These are phyloP conservation scores for Lochmaea crataegi DNA, from an alignment of 2,888 invertebrate genomes.

Conservation along the genomic window DNA sequence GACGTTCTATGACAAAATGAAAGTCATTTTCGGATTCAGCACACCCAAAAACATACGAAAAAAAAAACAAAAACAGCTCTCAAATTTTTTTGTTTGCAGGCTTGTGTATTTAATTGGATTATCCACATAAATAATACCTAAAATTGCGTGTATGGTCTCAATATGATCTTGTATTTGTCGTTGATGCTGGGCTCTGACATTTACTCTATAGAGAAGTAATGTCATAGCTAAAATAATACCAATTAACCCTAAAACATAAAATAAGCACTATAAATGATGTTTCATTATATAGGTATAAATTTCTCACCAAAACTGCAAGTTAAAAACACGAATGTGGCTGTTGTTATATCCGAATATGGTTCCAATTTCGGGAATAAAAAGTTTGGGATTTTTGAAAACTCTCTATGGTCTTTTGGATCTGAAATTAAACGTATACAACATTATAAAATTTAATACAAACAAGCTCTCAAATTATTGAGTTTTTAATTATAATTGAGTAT, in stretches of 20 bases:
- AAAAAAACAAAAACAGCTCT: too few relatives aligned
- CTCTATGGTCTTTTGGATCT: slow-evolving; percentile 72
- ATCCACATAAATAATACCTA: slow-evolving; percentile 65
- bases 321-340: slow-evolving; percentile 74
- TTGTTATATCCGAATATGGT: slow-evolving; percentile 74
- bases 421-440: slow-evolving; percentile 39
- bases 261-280: not conserved
- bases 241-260: slow-evolving; percentile 65
- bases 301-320: slow-evolving; percentile 70
- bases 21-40: too few relatives aligned
- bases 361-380: slow-evolving; percentile 79
- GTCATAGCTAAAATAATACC: slow-evolving; percentile 73
- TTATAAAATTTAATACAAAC: not conserved
- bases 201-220: slow-evolving; percentile 73
- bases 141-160: slow-evolving; percentile 75
- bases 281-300: not conserved
- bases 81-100: too few relatives aligned
- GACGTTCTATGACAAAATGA: too few relatives aligned
- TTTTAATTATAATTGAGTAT: too few relatives aligned
- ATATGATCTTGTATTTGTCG: slow-evolving; percentile 74
- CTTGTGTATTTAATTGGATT: too few relatives aligned
- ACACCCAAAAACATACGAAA: too few relatives aligned
- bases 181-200: slow-evolving; percentile 71
- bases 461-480: too few relatives aligned
- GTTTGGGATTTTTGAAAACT: slow-evolving; percentile 77